Evolutionary conservation across 53 echinoderm and acorn worm genomes (phyloP), one percentile per base, ranked within the genome.

Genomic region (Mesocentrotus franciscanus): DNA sequence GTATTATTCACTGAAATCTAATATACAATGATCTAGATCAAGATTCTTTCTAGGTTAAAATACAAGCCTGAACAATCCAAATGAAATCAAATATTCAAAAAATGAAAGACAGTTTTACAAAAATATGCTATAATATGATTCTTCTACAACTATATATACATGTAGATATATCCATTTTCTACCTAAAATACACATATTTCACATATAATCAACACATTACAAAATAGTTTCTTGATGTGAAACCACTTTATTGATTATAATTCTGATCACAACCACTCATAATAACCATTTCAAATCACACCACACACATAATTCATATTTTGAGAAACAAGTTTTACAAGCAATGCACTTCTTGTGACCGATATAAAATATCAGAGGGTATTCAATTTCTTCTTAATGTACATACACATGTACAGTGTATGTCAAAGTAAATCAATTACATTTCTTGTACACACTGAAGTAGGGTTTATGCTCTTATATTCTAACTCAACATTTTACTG

Each of bases 51-150:
- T 27, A 26, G 5, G 58, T n/a, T 87, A 81, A 42, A 36, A 81
- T 81, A 39, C 18, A 81, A 42, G 81, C 81, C 42, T 17, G 81
- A 81, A 39, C 33, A 4, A 30, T 76, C 81, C 36, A 39, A 36
- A 42, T 39, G 20, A 81, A 39, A 39, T 20, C 17, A 36, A 16
- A 81, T 42, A 20, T 81, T 39, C 36, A 39, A 81, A 64, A 15
- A 42, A 81, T 36, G 81, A 81, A 81, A 81, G 81, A 81, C 81
- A 81, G 30, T 81, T 81, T 29, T 42, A 81, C 78, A 81, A 81
- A 81, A 81, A 81, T 18, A 81, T 33, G 16, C 39, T 39, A 42
- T 17, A 81, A 39, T 36, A 42, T 22, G 36, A 18, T 36, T 81
- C 81, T 39, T 81, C 81, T 81, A 81, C 81, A 81, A 42, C 36